A percentile compares a stretch with the other conserved stretches of the same genome.
Conservation (phyloP, 2,888 invertebrate species). For the Scaeva pyrastri region DNA sequence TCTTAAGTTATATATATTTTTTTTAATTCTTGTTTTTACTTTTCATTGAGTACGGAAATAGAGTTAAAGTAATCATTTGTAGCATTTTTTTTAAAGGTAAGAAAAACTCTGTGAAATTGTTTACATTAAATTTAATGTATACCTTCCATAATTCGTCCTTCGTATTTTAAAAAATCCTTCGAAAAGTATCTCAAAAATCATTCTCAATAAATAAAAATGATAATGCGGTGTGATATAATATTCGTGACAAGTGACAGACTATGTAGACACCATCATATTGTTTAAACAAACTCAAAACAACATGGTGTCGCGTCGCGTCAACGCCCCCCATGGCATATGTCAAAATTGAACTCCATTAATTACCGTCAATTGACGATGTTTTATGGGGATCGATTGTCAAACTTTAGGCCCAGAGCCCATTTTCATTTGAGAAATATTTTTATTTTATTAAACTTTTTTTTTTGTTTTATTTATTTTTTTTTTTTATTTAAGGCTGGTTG, state of each 20-base stretch:
- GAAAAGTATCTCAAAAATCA: background rate
- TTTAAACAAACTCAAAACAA: conserved; percentile 27
- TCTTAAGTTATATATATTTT: too few species aligned
- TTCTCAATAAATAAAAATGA: conserved; percentile 25
- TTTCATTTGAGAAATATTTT: conserved; percentile 22
- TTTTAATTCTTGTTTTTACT: too few species aligned
- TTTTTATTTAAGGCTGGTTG: background rate
- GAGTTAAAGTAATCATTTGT: too few species aligned
- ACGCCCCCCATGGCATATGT: conserved; percentile 27
- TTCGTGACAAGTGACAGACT: conserved; percentile 46
- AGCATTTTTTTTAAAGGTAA: too few species aligned
- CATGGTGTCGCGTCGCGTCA: background rate
- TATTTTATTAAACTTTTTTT: conserved; percentile 18
- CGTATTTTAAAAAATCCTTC: too few species aligned
- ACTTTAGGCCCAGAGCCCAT: conserved; percentile 10
- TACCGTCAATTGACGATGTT: conserved; percentile 30
- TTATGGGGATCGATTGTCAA: conserved; percentile 29
- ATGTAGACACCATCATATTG: conserved; percentile 30
- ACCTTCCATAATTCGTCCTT: too few species aligned
- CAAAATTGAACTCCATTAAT: conserved; percentile 45
- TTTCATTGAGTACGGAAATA: too few species aligned
- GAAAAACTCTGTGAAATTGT: too few species aligned
- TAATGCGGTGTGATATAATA: conserved; percentile 8
- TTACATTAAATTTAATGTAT: too few species aligned
- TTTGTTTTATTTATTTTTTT: conserved; percentile 1